phyloP scores from a whole-genome alignment of 23 tunicate species.

The Styela clava region DNA sequence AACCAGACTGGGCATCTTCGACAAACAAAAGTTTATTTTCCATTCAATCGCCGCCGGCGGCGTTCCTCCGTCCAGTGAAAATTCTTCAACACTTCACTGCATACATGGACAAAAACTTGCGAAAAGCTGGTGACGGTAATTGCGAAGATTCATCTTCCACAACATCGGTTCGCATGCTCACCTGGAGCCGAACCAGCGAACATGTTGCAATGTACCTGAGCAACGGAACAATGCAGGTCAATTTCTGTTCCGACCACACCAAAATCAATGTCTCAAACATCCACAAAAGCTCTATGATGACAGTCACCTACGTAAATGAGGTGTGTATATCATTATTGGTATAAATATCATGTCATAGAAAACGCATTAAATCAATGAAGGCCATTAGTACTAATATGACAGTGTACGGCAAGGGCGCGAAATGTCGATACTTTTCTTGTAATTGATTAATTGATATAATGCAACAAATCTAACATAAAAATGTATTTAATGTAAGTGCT shows the following conservation, averaged over 20 bases:
- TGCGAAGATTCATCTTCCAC: neutral
- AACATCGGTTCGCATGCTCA: slow-evolving; percentile 41
- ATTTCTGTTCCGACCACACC: slow-evolving; percentile 66
- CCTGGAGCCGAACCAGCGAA: slow-evolving; percentile 67
- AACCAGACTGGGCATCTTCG: slow-evolving; percentile 17
- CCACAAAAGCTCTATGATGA: slow-evolving; percentile 61
- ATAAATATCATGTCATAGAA: no score
- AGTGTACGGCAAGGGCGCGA: no score
- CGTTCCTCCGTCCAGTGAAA: slow-evolving; percentile 40
- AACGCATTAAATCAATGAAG: no score
- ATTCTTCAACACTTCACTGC: slow-evolving; percentile 54
- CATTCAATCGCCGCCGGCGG: slow-evolving; percentile 40
- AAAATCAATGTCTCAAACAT: slow-evolving; percentile 61
- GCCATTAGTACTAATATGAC: no score
- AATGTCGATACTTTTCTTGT: no score
- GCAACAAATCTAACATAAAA: no score
- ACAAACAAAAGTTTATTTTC: neutral
- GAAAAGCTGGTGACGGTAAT: slow-evolving; percentile 1
- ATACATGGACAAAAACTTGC: slow-evolving; percentile 75
- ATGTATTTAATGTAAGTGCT: no score
- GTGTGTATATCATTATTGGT: slow-evolving; percentile 32
- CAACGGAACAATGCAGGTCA: slow-evolving; percentile 81
- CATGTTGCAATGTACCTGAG: slow-evolving; percentile 75
- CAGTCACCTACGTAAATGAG: slow-evolving; percentile 43
- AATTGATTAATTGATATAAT: no score